phyloP scores from a whole-genome alignment of 2,797 vertebrate genomes.

The Hoplostethus atlanticus region DNA sequence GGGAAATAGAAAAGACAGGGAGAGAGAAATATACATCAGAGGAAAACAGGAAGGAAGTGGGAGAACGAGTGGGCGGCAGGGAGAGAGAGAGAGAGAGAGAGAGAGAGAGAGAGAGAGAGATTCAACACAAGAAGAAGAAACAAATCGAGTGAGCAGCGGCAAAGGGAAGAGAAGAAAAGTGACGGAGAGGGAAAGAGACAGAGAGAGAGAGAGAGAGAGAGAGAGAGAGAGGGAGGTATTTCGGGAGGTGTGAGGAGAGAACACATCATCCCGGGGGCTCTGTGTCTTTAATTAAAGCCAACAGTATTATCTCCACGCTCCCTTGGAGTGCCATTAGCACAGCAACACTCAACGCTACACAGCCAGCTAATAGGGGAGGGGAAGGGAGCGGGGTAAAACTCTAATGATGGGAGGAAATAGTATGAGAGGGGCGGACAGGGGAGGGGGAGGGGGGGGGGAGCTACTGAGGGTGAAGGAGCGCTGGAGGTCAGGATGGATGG shows the following conservation, averaged over 20 bases:
- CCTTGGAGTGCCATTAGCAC: constrained; percentile 75
- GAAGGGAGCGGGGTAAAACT: constrained; percentile 31
- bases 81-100: background rate
- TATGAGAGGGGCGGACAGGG: constrained; percentile 16
- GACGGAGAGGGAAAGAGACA: constrained; percentile 1
- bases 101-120: background rate
- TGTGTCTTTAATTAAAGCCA: constrained; percentile 81
- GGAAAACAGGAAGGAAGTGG: constrained; percentile 33
- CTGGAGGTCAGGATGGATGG: constrained; percentile 36
- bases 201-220: constrained; percentile 9
- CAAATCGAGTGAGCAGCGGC: constrained; percentile 17
- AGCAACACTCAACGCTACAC: constrained; percentile 60
- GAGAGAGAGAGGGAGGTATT: constrained; percentile 44
- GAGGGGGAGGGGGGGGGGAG: background rate
- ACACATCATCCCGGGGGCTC: constrained; percentile 66
- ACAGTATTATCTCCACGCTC: constrained; percentile 74
- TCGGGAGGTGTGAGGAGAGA: constrained; percentile 67
- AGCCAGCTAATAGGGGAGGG: constrained; percentile 57
- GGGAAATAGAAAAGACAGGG: constrained; percentile 7
- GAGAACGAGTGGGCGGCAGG: background rate
- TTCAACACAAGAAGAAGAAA: constrained; percentile 18
- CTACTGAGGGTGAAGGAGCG: constrained; percentile 46
- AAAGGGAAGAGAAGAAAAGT: no score
- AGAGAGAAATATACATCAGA: constrained; percentile 18
- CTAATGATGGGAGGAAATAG: constrained; percentile 56